Base-by-base conservation (phyloP, 2,797 vertebrate species). In the Prunella strophiata region DNA sequence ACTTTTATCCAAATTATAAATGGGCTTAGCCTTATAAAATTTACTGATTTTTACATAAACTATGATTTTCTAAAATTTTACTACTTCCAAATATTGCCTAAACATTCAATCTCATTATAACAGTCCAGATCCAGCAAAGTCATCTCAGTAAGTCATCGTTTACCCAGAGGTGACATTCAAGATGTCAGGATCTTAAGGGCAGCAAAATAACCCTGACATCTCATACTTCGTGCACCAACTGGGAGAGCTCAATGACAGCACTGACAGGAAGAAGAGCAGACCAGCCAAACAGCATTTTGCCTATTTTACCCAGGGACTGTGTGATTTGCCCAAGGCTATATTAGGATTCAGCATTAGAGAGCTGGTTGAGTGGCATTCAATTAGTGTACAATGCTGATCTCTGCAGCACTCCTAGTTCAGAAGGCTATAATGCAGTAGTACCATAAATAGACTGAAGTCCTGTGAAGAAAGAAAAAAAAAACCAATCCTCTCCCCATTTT, bases 361-460 rank as follows among this genome's bases (percentile, higher is more conserved):
- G 63, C 47, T 58, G 67, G 29, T 48, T 3, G 36, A 94, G 75
- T 72, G 61, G 72, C 68, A 11, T 68, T 89, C 72, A 54, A 75
- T 14, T 54, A 13, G 82, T 8, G 7, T 45, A 61, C 57, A 45
- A 2, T 36, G 75, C 89, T 85, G 91, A 70, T 83, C 66, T 91
- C 92, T 95, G 93, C 93, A 93, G 85, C 82, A 25, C 79, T 88
- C 50, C 54, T 30, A 55, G 50, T 54, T 92, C 81, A 50, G 61
- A 77, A 58, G 4, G n/a, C 61, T 92, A 32, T 51, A 89, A 92
- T 93, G 88, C 82, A 94, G 91, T 51, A 83, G 57, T 68, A 85
- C 85, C 91, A 93, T 85, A 96, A 94, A 93, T 74, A 96, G 95
- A 89, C 79, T 77, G 45, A 95, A 89, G 89, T 96, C 87, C 72